Percentiles rank a stretch among this genome's conserved stretches.
Evolutionary conservation across 2,888 invertebrate genomes (phyloP).

Genomic region (Apodemia zela): DNA sequence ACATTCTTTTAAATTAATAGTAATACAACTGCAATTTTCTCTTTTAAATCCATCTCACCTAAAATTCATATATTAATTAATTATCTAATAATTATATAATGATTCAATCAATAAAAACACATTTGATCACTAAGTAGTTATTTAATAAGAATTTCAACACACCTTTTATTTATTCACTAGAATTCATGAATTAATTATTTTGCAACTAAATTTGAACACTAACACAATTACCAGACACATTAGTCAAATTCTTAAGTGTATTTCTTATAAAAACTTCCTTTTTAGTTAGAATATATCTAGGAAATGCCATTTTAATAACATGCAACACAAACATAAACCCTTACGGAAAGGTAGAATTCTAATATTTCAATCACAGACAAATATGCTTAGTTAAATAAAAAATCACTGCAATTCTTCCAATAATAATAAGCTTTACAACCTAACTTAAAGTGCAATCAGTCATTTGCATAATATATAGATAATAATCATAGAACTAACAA

Average conservation of each 20-base stretch:
- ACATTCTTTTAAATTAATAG: too few relatives aligned
- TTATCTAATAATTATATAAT: too few relatives aligned
- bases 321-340: slow-evolving; percentile 1
- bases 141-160: slow-evolving; percentile 30
- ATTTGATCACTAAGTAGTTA: slow-evolving; percentile 19
- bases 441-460: slow-evolving; percentile 22
- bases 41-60: too few relatives aligned
- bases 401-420: slow-evolving; percentile 11
- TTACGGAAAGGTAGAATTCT: slow-evolving; percentile 8
- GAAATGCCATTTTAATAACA: slow-evolving; percentile 16
- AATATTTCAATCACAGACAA: slow-evolving; percentile 19
- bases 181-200: slow-evolving; percentile 21
- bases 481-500: not conserved
- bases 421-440: slow-evolving; percentile 12
- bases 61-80: too few relatives aligned
- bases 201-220: slow-evolving; percentile 25
- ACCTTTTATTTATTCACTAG: slow-evolving; percentile 24
- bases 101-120: not conserved
- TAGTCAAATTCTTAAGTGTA: slow-evolving; percentile 1
- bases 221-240: slow-evolving; percentile 23
- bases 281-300: slow-evolving; percentile 5
- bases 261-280: not conserved
- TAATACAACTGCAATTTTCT: too few relatives aligned
- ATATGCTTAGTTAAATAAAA: slow-evolving; percentile 14
- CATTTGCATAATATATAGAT: slow-evolving; percentile 22